Conservation (phyloP, 92 coral and sea anemone genomes). For the Porites divaricata region DNA sequence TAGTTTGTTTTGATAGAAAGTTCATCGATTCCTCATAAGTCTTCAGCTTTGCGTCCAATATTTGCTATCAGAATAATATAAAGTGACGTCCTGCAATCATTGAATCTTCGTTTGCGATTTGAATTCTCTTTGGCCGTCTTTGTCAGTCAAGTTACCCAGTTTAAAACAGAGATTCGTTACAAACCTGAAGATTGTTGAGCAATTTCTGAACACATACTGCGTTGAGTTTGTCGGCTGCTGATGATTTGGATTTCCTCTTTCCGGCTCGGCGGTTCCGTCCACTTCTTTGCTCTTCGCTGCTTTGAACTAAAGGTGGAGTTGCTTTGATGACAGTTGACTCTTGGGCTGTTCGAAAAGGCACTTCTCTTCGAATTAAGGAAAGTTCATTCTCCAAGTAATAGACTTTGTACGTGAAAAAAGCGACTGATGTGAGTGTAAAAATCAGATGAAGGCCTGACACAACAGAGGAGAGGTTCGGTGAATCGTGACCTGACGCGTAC, state of each 20-base stretch:
- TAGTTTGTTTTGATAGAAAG: too few relatives aligned
- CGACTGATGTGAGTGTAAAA: slow-evolving; percentile 17
- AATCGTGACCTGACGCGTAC: neutral
- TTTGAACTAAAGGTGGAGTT: neutral
- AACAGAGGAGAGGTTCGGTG: neutral
- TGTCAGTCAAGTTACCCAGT: too few relatives aligned
- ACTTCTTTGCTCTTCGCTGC: neutral
- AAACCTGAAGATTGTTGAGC: neutral
- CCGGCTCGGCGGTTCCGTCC: slow-evolving; percentile 3
- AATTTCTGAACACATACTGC: neutral
- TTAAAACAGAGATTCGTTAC: too few relatives aligned
- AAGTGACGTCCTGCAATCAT: too few relatives aligned
- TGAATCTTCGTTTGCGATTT: too few relatives aligned
- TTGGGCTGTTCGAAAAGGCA: neutral
- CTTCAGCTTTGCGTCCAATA: too few relatives aligned
- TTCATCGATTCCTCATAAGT: too few relatives aligned
- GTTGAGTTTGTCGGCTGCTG: neutral
- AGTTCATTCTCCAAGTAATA: slow-evolving; percentile 19
- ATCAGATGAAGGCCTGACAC: slow-evolving; percentile 10
- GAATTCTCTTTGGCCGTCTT: too few relatives aligned
- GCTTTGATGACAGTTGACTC: neutral
- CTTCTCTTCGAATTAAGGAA: slow-evolving; percentile 3
- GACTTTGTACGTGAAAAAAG: slow-evolving; percentile 16
- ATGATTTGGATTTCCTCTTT: neutral
- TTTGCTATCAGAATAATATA: too few relatives aligned